Conservation (phyloP, 1,140 invertebrate species). For the Eciton burchellii region DNA sequence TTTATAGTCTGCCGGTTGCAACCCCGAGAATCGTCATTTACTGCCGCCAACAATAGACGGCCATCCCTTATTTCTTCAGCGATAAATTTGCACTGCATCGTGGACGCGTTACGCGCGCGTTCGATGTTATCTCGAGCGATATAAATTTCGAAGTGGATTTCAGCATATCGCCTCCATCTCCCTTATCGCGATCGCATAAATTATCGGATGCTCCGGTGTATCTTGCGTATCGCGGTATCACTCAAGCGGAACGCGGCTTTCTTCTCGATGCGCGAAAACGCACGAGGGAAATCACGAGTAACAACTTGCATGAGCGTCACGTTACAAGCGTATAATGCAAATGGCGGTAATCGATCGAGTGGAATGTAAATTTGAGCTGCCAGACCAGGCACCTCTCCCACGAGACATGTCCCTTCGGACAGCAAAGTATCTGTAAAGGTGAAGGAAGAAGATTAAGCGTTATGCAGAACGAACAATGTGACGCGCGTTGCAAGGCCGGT, state of each 20-base stretch:
- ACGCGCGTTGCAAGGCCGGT: conserved; percentile 60
- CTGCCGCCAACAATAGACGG: conserved; percentile 40
- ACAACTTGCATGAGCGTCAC: neutral
- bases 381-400: conserved; percentile 6
- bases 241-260: no score
- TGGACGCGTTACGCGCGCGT: neutral
- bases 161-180: neutral
- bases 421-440: conserved; percentile 45
- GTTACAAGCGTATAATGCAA: conserved; percentile 20
- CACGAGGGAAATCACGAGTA: neutral
- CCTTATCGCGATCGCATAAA: neutral
- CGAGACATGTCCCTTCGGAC: no score
- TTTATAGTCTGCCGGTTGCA: conserved; percentile 2
- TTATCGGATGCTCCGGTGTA: neutral
- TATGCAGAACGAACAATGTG: conserved; percentile 68
- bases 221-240: neutral
- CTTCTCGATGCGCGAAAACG: neutral
- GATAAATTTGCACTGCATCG: conserved; percentile 19
- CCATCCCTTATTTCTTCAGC: conserved; percentile 15
- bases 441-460: conserved; percentile 75
- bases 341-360: conserved; percentile 31
- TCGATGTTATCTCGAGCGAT: conserved; percentile 18
- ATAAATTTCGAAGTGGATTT: conserved; percentile 20
- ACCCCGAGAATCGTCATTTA: conserved; percentile 38
- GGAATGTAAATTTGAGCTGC: conserved; percentile 62